phyloP scores from a whole-genome alignment of 1,140 invertebrate species.

The Neomicropteryx cornuta region DNA sequence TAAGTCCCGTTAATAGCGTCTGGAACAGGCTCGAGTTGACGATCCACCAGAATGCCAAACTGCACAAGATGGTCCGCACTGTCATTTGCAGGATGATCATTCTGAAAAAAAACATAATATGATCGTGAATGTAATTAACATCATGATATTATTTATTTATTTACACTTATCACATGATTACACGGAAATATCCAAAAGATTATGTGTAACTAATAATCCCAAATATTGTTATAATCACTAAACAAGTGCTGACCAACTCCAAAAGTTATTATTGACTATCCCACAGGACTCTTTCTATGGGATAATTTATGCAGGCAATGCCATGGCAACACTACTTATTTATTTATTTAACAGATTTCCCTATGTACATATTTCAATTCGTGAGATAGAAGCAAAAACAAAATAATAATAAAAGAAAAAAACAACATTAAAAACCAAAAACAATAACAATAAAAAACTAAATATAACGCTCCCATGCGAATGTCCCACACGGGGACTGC shows the following conservation, averaged over 20 bases:
- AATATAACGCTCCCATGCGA: no score
- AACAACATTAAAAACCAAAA: no score
- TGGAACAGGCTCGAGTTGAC: constrained; percentile 14
- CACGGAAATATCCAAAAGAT: background rate
- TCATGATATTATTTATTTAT: background rate
- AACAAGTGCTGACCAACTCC: constrained; percentile 1
- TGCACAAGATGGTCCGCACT: constrained; percentile 18
- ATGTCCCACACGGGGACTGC: no score
- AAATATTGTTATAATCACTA: constrained; percentile 1
- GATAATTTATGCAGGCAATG: background rate
- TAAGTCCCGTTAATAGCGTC: constrained; percentile 1
- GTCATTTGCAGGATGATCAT: constrained; percentile 21
- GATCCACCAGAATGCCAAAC: constrained; percentile 17
- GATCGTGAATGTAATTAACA: constrained; percentile 20
- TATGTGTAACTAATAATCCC: background rate
- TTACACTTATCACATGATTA: background rate
- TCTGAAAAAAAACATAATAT: constrained; percentile 20
- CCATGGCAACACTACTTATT: no score
- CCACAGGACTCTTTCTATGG: background rate
- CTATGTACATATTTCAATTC: no score
- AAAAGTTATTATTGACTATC: background rate
- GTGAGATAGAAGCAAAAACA: no score
- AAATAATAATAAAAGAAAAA: no score
- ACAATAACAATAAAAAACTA: no score
- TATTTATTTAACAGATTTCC: no score